Conservation (phyloP, 2,888 invertebrate species). For the Isotomurus palustris region DNA sequence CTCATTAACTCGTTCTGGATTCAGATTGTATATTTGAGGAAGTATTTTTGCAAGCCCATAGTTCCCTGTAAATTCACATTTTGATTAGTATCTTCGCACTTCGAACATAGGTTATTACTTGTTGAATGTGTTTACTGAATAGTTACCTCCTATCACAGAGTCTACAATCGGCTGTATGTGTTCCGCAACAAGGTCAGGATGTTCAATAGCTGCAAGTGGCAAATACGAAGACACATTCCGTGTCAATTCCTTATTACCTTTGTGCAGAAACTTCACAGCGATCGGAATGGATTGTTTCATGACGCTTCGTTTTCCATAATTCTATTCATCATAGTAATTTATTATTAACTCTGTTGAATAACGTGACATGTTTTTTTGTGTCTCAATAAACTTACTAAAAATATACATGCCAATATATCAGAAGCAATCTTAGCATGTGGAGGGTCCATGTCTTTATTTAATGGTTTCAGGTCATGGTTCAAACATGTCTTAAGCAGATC, state of each 20-base stretch:
- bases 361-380: not conserved
- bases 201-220: constrained; percentile 85
- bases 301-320: constrained; percentile 64
- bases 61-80: constrained; percentile 54
- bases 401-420: constrained; percentile 90
- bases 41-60: constrained; percentile 80
- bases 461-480: constrained; percentile 79
- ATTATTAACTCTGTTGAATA: not conserved
- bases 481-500: constrained; percentile 80
- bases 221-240: constrained; percentile 87
- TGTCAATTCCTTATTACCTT: constrained; percentile 82
- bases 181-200: constrained; percentile 76
- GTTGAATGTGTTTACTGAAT: too few species aligned
- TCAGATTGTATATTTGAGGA: constrained; percentile 83
- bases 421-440: constrained; percentile 95
- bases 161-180: constrained; percentile 86
- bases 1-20: constrained; percentile 77
- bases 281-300: constrained; percentile 84
- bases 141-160: constrained; percentile 76
- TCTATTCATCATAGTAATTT: constrained; percentile 51
- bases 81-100: constrained; percentile 10
- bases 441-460: constrained; percentile 75
- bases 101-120: too few species aligned
- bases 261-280: constrained; percentile 84
- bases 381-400: constrained; percentile 64